Conservation (phyloP, 2,888 invertebrate genomes). For the Uloborus plumipes region DNA sequence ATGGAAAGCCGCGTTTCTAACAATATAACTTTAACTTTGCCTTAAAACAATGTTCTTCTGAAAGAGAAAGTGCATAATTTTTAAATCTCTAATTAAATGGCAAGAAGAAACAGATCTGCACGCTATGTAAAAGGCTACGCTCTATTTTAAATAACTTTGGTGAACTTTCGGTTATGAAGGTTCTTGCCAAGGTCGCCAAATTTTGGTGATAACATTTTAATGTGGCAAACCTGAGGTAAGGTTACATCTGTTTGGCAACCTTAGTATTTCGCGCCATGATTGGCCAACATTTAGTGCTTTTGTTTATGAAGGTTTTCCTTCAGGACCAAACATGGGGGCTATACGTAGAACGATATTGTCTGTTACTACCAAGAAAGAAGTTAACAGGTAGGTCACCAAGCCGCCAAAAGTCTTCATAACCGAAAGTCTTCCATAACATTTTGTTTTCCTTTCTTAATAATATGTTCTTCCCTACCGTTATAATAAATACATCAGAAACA, state of each 20-base stretch:
- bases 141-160: conserved; percentile 50
- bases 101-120: conserved; percentile 59
- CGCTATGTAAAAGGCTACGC: conserved; percentile 61
- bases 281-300: no score
- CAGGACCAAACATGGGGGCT: no score
- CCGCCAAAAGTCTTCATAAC: no score
- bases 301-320: no score
- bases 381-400: no score
- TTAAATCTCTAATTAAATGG: conserved; percentile 56
- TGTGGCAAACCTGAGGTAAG: no score
- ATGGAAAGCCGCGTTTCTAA: conserved; percentile 17
- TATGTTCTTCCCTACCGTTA: conserved; percentile 25
- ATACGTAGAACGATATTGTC: no score
- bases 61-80: conserved; percentile 34
- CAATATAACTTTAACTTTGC: conserved; percentile 6
- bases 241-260: no score
- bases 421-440: neutral
- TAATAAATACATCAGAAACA: conserved; percentile 58
- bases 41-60: no score
- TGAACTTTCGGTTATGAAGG: neutral
- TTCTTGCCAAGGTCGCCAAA: neutral
- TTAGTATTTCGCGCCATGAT: no score
- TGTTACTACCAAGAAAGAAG: no score
- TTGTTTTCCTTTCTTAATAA: conserved; percentile 5
- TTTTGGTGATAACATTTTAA: no score